These are phyloP conservation scores for Nebria ingens DNA, from an alignment of 1,140 invertebrate genomes.

Conservation along the genomic window DNA sequence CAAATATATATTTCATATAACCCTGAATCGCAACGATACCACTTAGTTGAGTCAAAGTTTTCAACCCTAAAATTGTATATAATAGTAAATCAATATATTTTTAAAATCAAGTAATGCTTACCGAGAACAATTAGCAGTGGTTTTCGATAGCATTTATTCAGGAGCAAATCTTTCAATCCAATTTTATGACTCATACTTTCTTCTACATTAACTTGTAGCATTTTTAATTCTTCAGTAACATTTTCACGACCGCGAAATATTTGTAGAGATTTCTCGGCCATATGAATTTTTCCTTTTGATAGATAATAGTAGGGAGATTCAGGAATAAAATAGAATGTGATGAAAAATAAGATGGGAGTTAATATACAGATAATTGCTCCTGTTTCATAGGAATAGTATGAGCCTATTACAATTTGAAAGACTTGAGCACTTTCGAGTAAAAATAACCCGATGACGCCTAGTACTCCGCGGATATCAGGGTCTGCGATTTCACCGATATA, in stretches of 20 bases:
- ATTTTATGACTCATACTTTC: neutral
- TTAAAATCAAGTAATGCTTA: neutral
- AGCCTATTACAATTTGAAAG: neutral
- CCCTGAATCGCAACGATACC: conserved; percentile 27
- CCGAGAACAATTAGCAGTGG: neutral
- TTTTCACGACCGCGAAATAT: neutral
- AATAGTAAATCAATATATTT: neutral
- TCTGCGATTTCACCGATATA: conserved; percentile 2
- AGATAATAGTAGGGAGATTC: conserved; percentile 1
- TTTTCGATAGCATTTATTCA: neutral
- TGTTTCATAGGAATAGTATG: neutral
- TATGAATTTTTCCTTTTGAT: neutral
- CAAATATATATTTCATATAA: conserved; percentile 30
- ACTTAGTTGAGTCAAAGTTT: conserved; percentile 22
- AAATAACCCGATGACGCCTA: neutral
- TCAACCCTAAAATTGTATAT: neutral
- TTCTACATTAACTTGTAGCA: neutral
- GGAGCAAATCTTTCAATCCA: neutral
- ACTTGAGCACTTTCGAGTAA: neutral
- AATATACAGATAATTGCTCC: no score
- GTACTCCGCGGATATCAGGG: neutral
- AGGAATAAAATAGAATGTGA: conserved; percentile 1
- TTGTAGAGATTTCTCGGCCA: neutral
- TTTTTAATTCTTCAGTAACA: neutral
- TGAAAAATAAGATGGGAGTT: neutral